Evolutionary conservation across 2,888 invertebrate species (phyloP).

Genomic region (Cynaeus angustus): DNA sequence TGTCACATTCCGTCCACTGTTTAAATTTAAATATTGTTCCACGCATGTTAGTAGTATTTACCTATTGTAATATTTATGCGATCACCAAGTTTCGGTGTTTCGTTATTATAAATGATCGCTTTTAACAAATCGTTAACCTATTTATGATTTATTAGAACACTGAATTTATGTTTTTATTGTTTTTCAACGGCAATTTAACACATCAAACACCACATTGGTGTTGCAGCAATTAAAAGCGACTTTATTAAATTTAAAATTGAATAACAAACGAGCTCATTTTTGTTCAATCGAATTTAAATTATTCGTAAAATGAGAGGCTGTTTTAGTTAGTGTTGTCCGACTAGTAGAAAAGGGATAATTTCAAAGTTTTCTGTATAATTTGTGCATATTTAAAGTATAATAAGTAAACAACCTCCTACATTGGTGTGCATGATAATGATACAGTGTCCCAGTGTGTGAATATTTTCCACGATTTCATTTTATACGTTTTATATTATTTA

Average conservation of each 20-base stretch:
- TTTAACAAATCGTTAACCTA: slow-evolving; percentile 10
- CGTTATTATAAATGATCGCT: slow-evolving; percentile 14
- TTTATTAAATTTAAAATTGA: slow-evolving; percentile 3
- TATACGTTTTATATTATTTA: slow-evolving; percentile 59
- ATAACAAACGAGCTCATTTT: background rate
- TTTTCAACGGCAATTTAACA: slow-evolving; percentile 5
- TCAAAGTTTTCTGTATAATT: slow-evolving; percentile 57
- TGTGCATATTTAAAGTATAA: slow-evolving; percentile 59
- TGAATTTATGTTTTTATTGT: slow-evolving; percentile 8
- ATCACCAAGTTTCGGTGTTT: slow-evolving; percentile 32
- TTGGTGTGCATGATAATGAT: slow-evolving; percentile 56
- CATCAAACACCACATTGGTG: slow-evolving; percentile 1
- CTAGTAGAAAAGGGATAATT: slow-evolving; percentile 35
- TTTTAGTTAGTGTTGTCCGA: slow-evolving; percentile 1
- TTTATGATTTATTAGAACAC: slow-evolving; percentile 5
- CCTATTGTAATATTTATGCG: slow-evolving; percentile 31
- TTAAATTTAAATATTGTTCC: slow-evolving; percentile 63
- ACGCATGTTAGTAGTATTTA: slow-evolving; percentile 41
- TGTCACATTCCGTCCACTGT: slow-evolving; percentile 63
- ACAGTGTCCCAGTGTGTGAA: slow-evolving; percentile 56
- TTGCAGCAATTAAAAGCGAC: slow-evolving; percentile 3
- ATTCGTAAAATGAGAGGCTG: too few species aligned
- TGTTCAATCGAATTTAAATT: background rate
- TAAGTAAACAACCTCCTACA: slow-evolving; percentile 42
- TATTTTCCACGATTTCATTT: slow-evolving; percentile 62